phyloP scores from a whole-genome alignment of 2,888 invertebrate species.

The Brachypalpus laphriformis region DNA sequence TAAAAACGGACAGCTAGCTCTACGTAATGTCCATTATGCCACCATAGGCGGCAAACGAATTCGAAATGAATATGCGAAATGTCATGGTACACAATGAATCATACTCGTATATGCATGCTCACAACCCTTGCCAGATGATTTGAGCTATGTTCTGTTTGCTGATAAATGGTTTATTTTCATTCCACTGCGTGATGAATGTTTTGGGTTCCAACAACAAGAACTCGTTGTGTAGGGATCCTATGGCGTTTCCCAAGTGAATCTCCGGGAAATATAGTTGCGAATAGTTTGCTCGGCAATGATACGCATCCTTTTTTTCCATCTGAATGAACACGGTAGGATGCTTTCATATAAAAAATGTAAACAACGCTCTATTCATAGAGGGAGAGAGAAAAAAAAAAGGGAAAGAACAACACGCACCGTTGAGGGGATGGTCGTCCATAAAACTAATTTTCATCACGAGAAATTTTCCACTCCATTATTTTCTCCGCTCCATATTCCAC shows the following conservation, averaged over 20 bases:
- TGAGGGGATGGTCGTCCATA: constrained; percentile 31
- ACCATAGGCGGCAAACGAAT: constrained; percentile 25
- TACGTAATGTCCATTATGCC: constrained; percentile 24
- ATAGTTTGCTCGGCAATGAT: constrained; percentile 4
- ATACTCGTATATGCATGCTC: constrained; percentile 10
- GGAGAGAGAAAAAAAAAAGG: background rate
- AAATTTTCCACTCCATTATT: constrained; percentile 73
- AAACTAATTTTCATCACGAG: constrained; percentile 71
- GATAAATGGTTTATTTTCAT: constrained; percentile 54
- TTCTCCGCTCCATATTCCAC: constrained; percentile 62
- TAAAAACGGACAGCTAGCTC: constrained; percentile 38
- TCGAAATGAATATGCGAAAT: constrained; percentile 15
- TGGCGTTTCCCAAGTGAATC: constrained; percentile 3
- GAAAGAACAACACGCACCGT: background rate
- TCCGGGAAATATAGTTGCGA: background rate
- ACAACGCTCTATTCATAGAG: background rate
- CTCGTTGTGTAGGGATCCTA: background rate
- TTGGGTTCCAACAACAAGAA: constrained; percentile 20
- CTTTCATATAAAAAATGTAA: constrained; percentile 16
- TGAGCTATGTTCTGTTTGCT: constrained; percentile 30
- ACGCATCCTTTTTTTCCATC: constrained; percentile 24
- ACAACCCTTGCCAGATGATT: constrained; percentile 43
- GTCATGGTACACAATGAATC: constrained; percentile 31
- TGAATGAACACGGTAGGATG: constrained; percentile 1
- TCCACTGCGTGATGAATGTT: constrained; percentile 60